Evolutionary conservation across 2,888 invertebrate species (phyloP).

Genomic region (Diabrotica balteata): DNA sequence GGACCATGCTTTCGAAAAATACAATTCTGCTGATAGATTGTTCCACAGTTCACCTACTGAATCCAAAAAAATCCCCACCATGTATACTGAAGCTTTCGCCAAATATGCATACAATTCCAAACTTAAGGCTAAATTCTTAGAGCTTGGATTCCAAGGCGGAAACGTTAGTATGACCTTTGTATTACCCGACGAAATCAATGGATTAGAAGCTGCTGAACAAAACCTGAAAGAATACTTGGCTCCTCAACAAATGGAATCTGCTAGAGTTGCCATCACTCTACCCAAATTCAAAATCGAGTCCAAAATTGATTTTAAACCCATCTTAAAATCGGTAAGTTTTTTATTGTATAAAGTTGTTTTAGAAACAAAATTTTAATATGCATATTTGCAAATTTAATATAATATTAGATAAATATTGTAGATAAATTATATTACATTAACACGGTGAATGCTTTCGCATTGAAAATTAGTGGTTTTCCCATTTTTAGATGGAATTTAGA

Average conservation of each 20-base stretch:
- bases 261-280: constrained; percentile 35
- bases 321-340: constrained; percentile 40
- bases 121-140: constrained; percentile 46
- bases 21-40: constrained; percentile 39
- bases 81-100: constrained; percentile 40
- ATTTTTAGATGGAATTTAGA: too few species aligned
- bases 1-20: constrained; percentile 42
- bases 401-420: too few species aligned
- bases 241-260: constrained; percentile 6
- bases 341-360: too few species aligned
- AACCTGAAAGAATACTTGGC: constrained; percentile 34
- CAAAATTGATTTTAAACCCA: constrained; percentile 37
- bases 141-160: constrained; percentile 41
- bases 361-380: not conserved
- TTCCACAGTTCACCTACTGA: constrained; percentile 45
- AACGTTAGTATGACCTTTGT: constrained; percentile 45
- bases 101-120: not conserved
- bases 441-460: too few species aligned
- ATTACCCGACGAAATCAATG: constrained; percentile 44
- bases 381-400: not conserved
- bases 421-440: too few species aligned
- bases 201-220: constrained; percentile 36
- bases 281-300: constrained; percentile 43
- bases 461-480: too few species aligned
- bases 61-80: constrained; percentile 48